phyloP scores from a whole-genome alignment of 1,140 invertebrate genomes.

The Coelopa frigida region DNA sequence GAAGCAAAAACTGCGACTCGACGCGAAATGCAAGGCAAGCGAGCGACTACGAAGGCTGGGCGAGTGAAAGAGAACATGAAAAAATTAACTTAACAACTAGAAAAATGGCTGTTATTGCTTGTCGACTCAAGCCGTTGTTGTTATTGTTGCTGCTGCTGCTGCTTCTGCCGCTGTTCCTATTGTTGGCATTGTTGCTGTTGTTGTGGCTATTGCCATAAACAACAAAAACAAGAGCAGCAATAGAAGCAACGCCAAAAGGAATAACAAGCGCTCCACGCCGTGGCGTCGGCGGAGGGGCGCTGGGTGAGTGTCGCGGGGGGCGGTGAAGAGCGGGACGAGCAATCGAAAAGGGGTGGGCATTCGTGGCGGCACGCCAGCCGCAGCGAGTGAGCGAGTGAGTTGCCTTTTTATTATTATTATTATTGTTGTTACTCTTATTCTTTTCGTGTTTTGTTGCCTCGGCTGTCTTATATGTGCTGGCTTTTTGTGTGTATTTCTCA shows the following conservation, averaged over 20 bases:
- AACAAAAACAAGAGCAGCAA: slow-evolving; percentile 1
- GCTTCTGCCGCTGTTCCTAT: slow-evolving; percentile 4
- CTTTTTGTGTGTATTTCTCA: not conserved
- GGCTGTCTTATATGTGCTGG: not conserved
- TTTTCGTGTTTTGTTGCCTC: not conserved
- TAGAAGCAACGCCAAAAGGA: not conserved
- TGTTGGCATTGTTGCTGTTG: not conserved
- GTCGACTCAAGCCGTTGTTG: slow-evolving; percentile 44
- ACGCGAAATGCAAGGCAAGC: not conserved
- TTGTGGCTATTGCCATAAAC: slow-evolving; percentile 8
- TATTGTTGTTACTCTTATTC: not conserved
- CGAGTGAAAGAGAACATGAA: slow-evolving; percentile 42
- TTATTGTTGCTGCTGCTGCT: slow-evolving; percentile 31
- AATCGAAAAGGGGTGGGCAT: not conserved
- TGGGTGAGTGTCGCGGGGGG: no score
- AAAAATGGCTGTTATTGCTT: slow-evolving; percentile 46
- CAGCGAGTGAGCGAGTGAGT: not conserved
- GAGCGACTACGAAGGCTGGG: slow-evolving; percentile 9
- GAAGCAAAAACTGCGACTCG: not conserved
- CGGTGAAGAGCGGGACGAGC: no score
- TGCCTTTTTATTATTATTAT: slow-evolving; percentile 2
- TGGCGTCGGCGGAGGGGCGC: no score
- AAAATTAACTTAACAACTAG: slow-evolving; percentile 46
- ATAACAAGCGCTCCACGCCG: slow-evolving; percentile 3
- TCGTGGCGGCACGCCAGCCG: not conserved